phyloP scores from a whole-genome alignment of 2,888 invertebrate genomes.

The Autographa pulchrina region DNA sequence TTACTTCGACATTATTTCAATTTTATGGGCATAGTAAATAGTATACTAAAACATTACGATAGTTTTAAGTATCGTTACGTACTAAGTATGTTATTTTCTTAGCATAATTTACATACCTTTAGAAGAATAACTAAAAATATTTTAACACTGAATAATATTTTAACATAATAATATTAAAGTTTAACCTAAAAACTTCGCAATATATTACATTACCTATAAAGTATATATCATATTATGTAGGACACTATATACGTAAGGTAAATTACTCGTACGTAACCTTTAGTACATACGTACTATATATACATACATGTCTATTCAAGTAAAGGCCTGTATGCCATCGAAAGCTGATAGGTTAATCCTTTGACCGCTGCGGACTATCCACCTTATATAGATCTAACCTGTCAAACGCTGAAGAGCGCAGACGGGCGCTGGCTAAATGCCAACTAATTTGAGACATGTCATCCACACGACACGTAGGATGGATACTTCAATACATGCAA shows the following conservation, averaged over 20 bases:
- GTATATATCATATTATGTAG: too few species aligned
- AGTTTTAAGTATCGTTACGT: conserved; percentile 28
- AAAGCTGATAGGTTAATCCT: background rate
- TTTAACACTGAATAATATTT: too few species aligned
- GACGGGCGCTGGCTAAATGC: background rate
- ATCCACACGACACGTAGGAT: background rate
- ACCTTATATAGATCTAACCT: conserved; percentile 1
- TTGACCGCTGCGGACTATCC: background rate
- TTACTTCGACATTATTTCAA: conserved; percentile 15
- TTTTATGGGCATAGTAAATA: conserved; percentile 31
- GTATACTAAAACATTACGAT: conserved; percentile 28
- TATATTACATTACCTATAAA: too few species aligned
- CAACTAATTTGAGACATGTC: conserved; percentile 7
- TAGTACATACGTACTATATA: background rate
- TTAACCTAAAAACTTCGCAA: too few species aligned
- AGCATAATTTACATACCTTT: too few species aligned
- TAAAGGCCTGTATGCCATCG: background rate
- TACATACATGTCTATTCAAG: background rate
- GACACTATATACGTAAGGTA: background rate
- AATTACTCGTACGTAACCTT: background rate
- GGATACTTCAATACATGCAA: background rate
- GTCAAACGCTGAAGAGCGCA: background rate
- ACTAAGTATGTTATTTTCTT: conserved; percentile 14
- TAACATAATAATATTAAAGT: too few species aligned
- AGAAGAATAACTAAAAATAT: too few species aligned